Percentiles rank a stretch among this genome's conserved stretches.
phyloP scores from a whole-genome alignment of 2,113 vertebrate species.

The Speoplatyrhinus poulsoni region DNA sequence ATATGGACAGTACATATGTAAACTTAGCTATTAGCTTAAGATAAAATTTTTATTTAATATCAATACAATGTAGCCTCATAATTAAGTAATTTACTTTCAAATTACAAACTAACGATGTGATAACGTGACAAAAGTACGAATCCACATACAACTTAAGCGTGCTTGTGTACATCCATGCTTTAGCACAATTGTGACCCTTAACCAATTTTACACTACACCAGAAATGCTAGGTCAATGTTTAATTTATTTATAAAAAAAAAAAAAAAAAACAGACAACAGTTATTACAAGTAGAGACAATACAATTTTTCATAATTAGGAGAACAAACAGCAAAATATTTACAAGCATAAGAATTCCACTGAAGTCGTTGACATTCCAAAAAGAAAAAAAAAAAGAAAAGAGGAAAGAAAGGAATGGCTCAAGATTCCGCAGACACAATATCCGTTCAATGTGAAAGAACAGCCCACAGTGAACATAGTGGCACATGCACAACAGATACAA shows the following conservation, averaged over 20 bases:
- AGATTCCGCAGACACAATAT: constrained; percentile 23
- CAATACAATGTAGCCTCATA: no score
- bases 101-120: no score
- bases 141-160: neutral
- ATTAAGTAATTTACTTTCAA: no score
- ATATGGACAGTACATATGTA: no score
- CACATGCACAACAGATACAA: constrained; percentile 3
- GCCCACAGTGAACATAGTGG: neutral
- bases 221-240: neutral
- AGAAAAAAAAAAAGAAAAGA: neutral
- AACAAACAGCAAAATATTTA: constrained; percentile 71
- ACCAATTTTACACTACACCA: neutral
- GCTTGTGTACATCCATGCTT: neutral
- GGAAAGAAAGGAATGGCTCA: constrained; percentile 16
- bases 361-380: neutral
- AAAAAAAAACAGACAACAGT: constrained; percentile 1
- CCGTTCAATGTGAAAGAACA: neutral
- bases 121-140: no score
- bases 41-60: no score
- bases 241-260: constrained; percentile 7
- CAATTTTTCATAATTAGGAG: constrained; percentile 56
- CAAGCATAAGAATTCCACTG: constrained; percentile 40
- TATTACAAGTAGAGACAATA: constrained; percentile 67
- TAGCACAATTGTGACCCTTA: neutral
- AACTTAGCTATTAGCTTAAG: no score